These are phyloP conservation scores for Rhinoraja longicauda DNA, from an alignment of 2,797 vertebrate species.

Conservation along the genomic window DNA sequence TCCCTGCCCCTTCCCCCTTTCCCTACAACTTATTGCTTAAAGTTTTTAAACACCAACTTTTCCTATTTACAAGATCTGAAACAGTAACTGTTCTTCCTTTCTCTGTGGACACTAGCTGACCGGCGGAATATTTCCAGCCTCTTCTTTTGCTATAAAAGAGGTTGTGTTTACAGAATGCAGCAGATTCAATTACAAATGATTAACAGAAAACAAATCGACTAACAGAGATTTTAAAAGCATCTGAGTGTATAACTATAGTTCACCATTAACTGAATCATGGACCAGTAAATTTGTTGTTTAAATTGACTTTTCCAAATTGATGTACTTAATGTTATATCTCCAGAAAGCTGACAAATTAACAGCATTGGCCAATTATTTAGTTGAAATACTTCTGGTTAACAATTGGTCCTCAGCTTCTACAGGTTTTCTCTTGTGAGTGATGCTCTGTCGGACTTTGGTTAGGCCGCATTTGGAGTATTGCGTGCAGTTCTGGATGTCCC, in stretches of 20 bases:
- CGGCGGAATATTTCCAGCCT: too few relatives aligned
- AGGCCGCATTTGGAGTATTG: too few relatives aligned
- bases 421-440: neutral
- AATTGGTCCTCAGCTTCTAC: neutral
- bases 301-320: neutral
- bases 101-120: too few relatives aligned
- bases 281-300: neutral
- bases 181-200: conserved; percentile 4
- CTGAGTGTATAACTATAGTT: neutral
- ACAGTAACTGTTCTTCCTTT: too few relatives aligned
- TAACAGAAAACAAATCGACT: neutral
- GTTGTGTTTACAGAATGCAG: neutral
- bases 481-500: too few relatives aligned
- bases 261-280: conserved; percentile 3
- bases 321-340: neutral
- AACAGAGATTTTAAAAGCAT: too few relatives aligned
- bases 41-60: too few relatives aligned
- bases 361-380: neutral
- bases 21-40: too few relatives aligned
- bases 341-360: neutral
- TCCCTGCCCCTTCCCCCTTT: too few relatives aligned
- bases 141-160: neutral
- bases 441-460: too few relatives aligned
- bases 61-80: too few relatives aligned
- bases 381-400: neutral